These are phyloP conservation scores for Adelosebastes latens DNA, from an alignment of 2,797 vertebrate species.

Conservation along the genomic window DNA sequence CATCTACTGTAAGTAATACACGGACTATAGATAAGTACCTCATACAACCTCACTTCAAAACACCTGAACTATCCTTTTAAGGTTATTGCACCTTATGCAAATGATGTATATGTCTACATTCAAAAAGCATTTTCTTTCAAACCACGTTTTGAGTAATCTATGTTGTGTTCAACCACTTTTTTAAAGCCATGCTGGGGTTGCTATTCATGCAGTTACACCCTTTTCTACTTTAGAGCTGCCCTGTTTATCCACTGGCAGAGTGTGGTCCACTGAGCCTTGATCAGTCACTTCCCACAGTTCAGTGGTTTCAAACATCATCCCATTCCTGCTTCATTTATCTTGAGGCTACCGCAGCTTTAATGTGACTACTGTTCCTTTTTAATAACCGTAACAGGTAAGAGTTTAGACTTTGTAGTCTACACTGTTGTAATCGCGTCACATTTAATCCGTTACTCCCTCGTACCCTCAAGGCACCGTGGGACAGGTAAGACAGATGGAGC, in stretches of 20 bases:
- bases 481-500: conserved; percentile 46
- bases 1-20: too few relatives aligned
- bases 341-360: conserved; percentile 26
- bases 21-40: too few relatives aligned
- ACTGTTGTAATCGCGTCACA: conserved; percentile 32
- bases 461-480: conserved; percentile 20
- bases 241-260: background rate
- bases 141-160: background rate
- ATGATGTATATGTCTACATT: background rate
- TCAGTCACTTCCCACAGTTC: conserved; percentile 6
- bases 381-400: conserved; percentile 22
- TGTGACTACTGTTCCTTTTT: conserved; percentile 34
- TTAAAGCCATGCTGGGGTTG: background rate
- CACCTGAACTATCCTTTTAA: too few relatives aligned
- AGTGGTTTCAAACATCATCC: conserved; percentile 21
- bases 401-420: conserved; percentile 19
- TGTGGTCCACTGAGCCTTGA: background rate
- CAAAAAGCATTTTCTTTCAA: background rate
- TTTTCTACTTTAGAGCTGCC: background rate
- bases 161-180: background rate
- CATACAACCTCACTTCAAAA: too few relatives aligned
- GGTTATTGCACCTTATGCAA: background rate
- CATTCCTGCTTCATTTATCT: conserved; percentile 8
- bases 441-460: conserved; percentile 22
- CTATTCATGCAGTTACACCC: background rate